Base-by-base conservation (phyloP, 2,113 vertebrate species). In the Syngnathus typhle region DNA sequence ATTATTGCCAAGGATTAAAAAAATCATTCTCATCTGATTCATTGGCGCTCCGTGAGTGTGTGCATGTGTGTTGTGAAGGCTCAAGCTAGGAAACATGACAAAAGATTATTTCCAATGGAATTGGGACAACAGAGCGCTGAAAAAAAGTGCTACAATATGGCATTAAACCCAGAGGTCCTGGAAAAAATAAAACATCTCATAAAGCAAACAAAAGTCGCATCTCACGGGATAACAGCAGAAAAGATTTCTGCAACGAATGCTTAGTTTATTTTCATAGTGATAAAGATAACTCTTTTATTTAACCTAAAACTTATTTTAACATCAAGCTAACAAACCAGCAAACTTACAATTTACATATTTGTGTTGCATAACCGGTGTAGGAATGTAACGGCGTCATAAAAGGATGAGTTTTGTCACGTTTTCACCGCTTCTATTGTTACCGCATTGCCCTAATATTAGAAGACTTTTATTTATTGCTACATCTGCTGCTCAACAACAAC, bases 1-100 rank as follows among this genome's bases (percentile, higher is more conserved):
- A 89, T 89, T 88, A 87, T 85, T 84, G 85, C 79, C 44, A 79
- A 74, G 78, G 81, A 89, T 89, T 89, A 84, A 89, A 84, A 84
- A 89, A 88, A 89, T 90, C 76, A 77, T 85, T 88, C 84, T 88
- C 78, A 84, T 83, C 75, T 63, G 82, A 88, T 85, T 89, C 83
- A 85, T 76, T 56, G 66, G 76, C 60, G 27, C 55, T 32, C 2
- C 10, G 36, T 19, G 74, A 76, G 78, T 84, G 82, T 75, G 80
- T 83, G 74, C 68, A 81, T 82, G 84, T 76, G 81, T 83, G 80
- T 12, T 81, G 75, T 70, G 74, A 76, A 62, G 60, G 76, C 69
- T 78, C 71, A 38, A 71, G 77, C 74, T 74, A 68, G 74, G 68
- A 74, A 85, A 19, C 66, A 59, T 27, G 54, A 56, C 54, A 16